Evolutionary conservation across 1,140 invertebrate genomes (phyloP).

Genomic region (Neuroterus valhalla): DNA sequence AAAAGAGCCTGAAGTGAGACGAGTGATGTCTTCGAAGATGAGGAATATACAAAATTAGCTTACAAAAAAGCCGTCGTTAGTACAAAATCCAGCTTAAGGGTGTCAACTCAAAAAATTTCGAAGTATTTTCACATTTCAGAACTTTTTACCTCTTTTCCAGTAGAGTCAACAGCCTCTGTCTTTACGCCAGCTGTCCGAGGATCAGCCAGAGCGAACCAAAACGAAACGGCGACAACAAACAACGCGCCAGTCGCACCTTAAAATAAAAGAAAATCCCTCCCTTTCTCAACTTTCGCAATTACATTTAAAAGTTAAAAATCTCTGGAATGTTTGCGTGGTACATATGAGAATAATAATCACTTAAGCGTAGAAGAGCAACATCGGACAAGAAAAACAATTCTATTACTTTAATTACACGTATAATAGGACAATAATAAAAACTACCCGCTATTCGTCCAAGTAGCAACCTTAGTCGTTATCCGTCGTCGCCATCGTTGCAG

Average conservation of each 20-base stretch:
- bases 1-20: constrained; percentile 12
- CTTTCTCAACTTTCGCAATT: constrained; percentile 22
- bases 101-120: background rate
- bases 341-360: constrained; percentile 27
- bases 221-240: constrained; percentile 8
- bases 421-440: constrained; percentile 9
- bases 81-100: constrained; percentile 19
- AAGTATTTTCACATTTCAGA: background rate
- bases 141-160: background rate
- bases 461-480: constrained; percentile 7
- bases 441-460: constrained; percentile 18
- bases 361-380: constrained; percentile 21
- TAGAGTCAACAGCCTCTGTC: background rate
- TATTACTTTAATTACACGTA: constrained; percentile 13
- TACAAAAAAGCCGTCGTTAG: constrained; percentile 23
- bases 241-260: background rate
- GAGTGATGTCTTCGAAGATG: constrained; percentile 23
- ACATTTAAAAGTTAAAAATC: constrained; percentile 38
- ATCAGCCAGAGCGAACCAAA: constrained; percentile 22
- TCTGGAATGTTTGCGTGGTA: constrained; percentile 40
- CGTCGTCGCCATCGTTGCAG: constrained; percentile 12
- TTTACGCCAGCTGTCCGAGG: background rate
- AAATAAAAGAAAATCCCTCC: constrained; percentile 2
- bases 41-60: constrained; percentile 24
- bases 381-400: constrained; percentile 42